Evolutionary conservation across 2,797 vertebrate species (phyloP), one percentile per base, ranked within the genome.

Genomic region (Eidolon dupreanum): DNA sequence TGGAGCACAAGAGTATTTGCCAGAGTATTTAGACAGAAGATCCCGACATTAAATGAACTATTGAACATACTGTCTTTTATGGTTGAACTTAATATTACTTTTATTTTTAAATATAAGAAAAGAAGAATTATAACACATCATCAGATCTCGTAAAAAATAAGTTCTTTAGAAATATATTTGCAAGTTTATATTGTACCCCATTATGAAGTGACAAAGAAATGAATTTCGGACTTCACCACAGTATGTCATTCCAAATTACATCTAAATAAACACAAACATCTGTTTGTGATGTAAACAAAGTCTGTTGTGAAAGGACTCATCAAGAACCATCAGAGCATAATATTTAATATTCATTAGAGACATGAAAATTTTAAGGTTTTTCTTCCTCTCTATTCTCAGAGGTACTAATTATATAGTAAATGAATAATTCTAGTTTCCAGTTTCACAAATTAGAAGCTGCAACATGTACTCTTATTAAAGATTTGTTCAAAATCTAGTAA

Each of bases 251-350:
- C 65, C 78, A 98, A 98, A 97, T 97, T 97, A 88, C 26, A 43
- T 89, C 83, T 95, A 92, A 43, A 89, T 97, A 98, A 98, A 98
- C 92, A 98, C 77, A 92, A 97, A 93, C 98, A 98, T 98, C 93
- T 98, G 97, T 61, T 96, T 94, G 65, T 83, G 36, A 2, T 95
- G 33, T 74, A 98, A 96, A 96, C 84, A 95, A 68, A 97, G 68
- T 87, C 93, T 97, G 71, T 93, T 93, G 96, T 96, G 79, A 96
- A 38, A 97, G 74, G n/a, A 95, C 79, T 74, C 66, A 83, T 97
- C 88, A 96, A 65, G 91, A 43, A 90, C 68, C 49, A 94, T 95
- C 83, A 65, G 95, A 96, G 96, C 77, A 63, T 94, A 92, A 68
- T 68, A 82, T n/a, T 97, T 98, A 95, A 90, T 94, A 96, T 94